Conservation (phyloP, 2,888 invertebrate species). For the Ichneumoninae sp. region DNA sequence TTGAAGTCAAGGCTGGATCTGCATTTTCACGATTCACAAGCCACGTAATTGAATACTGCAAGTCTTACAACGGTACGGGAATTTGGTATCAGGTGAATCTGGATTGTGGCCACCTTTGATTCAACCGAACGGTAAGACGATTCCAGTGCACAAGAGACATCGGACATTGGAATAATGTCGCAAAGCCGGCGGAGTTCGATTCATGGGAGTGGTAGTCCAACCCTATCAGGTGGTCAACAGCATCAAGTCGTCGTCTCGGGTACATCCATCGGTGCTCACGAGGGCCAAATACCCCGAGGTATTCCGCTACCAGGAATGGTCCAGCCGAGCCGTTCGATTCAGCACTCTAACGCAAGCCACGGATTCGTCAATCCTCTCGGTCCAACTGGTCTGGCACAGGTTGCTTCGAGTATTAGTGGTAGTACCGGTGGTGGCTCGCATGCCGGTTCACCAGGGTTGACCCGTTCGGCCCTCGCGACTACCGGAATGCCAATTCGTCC, state of each 20-base stretch:
- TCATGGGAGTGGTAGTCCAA: conserved; percentile 73
- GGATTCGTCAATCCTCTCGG: conserved; percentile 83
- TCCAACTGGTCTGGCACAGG: conserved; percentile 76
- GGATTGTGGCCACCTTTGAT: not conserved
- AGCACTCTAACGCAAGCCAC: conserved; percentile 79
- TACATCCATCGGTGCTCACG: conserved; percentile 71
- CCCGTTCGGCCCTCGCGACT: conserved; percentile 50
- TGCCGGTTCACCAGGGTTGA: conserved; percentile 67
- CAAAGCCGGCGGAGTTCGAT: conserved; percentile 77
- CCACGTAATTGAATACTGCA: not conserved
- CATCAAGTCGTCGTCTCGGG: conserved; percentile 56
- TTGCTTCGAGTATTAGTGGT: conserved; percentile 44
- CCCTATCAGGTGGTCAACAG: conserved; percentile 66
- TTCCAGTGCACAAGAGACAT: not conserved
- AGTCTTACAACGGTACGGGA: not conserved
- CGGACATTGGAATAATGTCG: conserved; percentile 62
- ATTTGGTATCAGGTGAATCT: not conserved
- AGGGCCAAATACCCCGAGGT: conserved; percentile 78
- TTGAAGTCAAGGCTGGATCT: not conserved
- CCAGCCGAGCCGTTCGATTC: conserved; percentile 73
- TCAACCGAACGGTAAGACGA: not conserved
- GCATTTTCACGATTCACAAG: not conserved
- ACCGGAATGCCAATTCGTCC: conserved; percentile 64
- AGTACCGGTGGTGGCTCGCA: conserved; percentile 70
- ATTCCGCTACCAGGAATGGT: conserved; percentile 83